A percentile compares a stretch with the other conserved stretches of the same genome.
Evolutionary conservation across 2,888 invertebrate species (phyloP).

Genomic region (Cataglyphis altisquamis): DNA sequence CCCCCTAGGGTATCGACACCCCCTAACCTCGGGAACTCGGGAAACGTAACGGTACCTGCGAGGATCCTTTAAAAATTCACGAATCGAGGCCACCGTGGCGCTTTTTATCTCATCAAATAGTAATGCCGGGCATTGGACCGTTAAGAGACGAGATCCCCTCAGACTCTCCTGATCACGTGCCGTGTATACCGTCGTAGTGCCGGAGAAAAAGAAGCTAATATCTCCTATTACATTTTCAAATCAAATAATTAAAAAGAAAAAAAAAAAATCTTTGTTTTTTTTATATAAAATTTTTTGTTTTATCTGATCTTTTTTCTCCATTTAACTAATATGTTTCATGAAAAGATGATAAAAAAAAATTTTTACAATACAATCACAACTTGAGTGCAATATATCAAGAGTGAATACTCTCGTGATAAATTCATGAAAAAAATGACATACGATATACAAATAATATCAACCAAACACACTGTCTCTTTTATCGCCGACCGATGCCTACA

Average conservation of each 20-base stretch:
- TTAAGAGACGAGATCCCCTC: constrained; percentile 66
- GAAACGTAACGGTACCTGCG: constrained; percentile 74
- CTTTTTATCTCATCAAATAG: constrained; percentile 85
- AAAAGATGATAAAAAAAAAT: not conserved
- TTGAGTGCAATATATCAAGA: constrained; percentile 17
- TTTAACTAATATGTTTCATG: not conserved
- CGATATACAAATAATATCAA: constrained; percentile 12
- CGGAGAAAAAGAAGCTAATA: constrained; percentile 53
- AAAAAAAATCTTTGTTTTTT: not conserved
- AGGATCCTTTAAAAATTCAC: constrained; percentile 81
- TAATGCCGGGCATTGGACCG: constrained; percentile 73
- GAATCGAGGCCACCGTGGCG: constrained; percentile 77
- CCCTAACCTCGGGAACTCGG: constrained; percentile 80
- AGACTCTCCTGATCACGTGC: constrained; percentile 43
- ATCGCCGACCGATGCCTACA: constrained; percentile 4
- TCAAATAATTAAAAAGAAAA: not conserved
- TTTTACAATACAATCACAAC: not conserved
- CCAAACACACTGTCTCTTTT: constrained; percentile 24
- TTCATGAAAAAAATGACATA: constrained; percentile 32
- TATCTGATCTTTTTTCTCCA: not conserved
- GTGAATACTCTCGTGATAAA: constrained; percentile 16
- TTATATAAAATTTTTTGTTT: not conserved
- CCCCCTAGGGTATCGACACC: constrained; percentile 84
- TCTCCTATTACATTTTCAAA: constrained; percentile 23
- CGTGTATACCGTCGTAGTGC: constrained; percentile 23